Evolutionary conservation across 2,797 vertebrate species (phyloP).

Genomic region (Diglossa cyanea): DNA sequence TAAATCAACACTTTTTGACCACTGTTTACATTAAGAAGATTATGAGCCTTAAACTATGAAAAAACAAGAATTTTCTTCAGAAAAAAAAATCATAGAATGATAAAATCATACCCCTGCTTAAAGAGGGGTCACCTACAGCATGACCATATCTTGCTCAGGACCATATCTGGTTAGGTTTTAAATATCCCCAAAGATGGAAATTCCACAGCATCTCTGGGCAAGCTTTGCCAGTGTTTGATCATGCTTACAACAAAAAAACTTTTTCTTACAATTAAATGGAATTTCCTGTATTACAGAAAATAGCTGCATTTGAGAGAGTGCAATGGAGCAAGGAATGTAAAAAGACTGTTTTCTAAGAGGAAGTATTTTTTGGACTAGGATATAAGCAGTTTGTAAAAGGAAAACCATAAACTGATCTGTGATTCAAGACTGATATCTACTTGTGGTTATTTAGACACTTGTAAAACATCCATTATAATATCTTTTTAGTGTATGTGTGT

Average conservation of each 20-base stretch:
- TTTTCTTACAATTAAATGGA: not conserved
- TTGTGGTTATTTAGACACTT: not conserved
- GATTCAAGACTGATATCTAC: not conserved
- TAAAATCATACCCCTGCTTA: not conserved
- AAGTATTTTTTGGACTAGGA: not conserved
- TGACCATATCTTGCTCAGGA: not conserved
- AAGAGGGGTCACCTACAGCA: not conserved
- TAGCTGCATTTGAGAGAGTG: not conserved
- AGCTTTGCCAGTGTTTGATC: not conserved
- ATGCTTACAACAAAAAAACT: fast-evolving
- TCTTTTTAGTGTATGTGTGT: not conserved
- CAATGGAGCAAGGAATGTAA: not conserved
- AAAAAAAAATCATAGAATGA: not conserved
- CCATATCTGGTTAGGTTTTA: not conserved
- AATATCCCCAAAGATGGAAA: not conserved
- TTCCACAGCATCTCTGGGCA: not conserved
- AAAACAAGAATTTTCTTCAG: not conserved
- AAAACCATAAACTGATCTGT: not conserved
- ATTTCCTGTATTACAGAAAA: not conserved
- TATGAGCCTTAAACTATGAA: not conserved
- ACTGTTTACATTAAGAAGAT: not conserved
- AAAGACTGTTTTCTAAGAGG: not conserved
- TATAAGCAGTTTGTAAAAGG: not conserved
- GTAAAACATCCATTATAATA: not conserved
- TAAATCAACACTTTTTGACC: not conserved